phyloP scores from a whole-genome alignment of 2,113 vertebrate species.

The Vidua macroura region DNA sequence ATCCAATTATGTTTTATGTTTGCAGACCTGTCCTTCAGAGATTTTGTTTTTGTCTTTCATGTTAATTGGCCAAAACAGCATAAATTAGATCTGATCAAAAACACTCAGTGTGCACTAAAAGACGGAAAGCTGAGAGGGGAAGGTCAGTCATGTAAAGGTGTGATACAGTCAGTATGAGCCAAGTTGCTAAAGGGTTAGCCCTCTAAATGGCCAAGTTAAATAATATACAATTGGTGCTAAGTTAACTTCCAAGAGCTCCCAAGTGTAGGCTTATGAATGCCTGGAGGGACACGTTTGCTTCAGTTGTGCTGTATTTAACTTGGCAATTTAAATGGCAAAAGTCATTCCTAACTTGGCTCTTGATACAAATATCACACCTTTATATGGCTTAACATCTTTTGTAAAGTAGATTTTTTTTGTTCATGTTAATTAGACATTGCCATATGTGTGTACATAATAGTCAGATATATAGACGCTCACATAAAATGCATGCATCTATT shows the following conservation, averaged over 20 bases:
- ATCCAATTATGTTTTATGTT: conserved; percentile 49
- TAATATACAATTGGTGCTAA: conserved; percentile 62
- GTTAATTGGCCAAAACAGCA: conserved; percentile 42
- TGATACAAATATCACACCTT: conserved; percentile 59
- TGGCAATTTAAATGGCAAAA: conserved; percentile 64
- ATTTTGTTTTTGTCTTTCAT: conserved; percentile 53
- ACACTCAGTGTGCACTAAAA: not conserved
- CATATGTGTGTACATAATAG: not conserved
- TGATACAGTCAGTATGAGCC: conserved; percentile 58
- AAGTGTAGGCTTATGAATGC: conserved; percentile 35
- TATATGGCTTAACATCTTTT: conserved; percentile 52
- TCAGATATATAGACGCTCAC: not conserved
- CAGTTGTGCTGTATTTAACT: conserved; percentile 66
- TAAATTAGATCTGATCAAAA: conserved; percentile 52
- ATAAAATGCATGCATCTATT: not conserved
- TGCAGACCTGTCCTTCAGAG: not conserved
- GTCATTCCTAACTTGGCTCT: conserved; percentile 67
- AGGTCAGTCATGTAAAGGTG: conserved; percentile 65
- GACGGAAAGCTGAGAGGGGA: conserved; percentile 20
- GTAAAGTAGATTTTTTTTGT: conserved; percentile 33
- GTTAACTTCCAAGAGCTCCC: conserved; percentile 63
- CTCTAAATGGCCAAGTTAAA: conserved; percentile 70
- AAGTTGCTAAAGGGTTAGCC: conserved; percentile 60
- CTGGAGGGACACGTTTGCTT: conserved; percentile 57
- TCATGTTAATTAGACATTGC: conserved; percentile 61